phyloP scores from a whole-genome alignment of 2,797 vertebrate genomes.

The Thamnophis elegans region DNA sequence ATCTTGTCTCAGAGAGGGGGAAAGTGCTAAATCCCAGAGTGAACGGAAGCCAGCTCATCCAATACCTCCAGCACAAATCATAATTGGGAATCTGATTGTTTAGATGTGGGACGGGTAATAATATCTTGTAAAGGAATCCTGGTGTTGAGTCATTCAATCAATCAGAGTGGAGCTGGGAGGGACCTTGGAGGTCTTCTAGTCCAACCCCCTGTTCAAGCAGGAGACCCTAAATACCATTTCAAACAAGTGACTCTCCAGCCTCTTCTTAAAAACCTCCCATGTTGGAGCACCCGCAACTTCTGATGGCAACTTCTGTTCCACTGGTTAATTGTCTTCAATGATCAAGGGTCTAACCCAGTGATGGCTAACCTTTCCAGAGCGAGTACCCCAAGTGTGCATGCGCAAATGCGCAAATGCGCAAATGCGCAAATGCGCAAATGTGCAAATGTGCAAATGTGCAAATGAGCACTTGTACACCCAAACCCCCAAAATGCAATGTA shows the following conservation, averaged over 20 bases:
- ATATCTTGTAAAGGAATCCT: neutral
- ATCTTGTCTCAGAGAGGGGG: neutral
- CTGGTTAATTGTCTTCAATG: too few relatives aligned
- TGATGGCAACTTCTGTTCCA: too few relatives aligned
- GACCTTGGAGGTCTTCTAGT: neutral
- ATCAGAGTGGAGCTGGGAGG: neutral
- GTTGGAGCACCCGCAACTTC: too few relatives aligned
- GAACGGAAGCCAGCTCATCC: neutral
- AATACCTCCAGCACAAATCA: neutral
- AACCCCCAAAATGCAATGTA: too few relatives aligned
- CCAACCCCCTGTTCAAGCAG: neutral
- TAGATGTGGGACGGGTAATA: neutral
- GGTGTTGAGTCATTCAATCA: neutral
- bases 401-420: accelerated
- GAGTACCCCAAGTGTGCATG: too few relatives aligned
- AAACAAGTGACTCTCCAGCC: neutral
- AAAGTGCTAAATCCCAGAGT: neutral
- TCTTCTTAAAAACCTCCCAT: neutral
- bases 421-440: too few relatives aligned
- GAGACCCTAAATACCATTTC: neutral
- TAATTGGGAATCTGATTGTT: neutral
- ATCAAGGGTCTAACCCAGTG: too few relatives aligned
- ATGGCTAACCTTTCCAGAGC: too few relatives aligned
- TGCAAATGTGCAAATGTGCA: too few relatives aligned
- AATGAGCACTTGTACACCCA: too few relatives aligned